Evolutionary conservation across 1,140 invertebrate genomes (phyloP).

Genomic region (Mizuhopecten yessoensis): DNA sequence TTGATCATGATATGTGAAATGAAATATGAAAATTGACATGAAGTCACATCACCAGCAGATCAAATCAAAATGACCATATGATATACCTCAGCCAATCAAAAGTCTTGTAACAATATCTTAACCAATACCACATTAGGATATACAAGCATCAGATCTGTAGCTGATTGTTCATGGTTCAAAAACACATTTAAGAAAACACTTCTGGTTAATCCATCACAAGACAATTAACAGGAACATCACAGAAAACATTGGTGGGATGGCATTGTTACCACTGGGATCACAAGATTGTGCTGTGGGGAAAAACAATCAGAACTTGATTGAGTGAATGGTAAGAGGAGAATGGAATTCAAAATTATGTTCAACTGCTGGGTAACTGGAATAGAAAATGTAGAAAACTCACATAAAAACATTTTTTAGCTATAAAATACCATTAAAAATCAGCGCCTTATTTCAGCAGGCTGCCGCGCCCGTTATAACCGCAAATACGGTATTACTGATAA

Average conservation of each 20-base stretch:
- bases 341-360: too few species aligned
- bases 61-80: too few species aligned
- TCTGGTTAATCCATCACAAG: not conserved
- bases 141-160: not conserved
- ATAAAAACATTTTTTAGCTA: too few species aligned
- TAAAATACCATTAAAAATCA: too few species aligned
- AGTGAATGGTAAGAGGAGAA: conserved; percentile 45
- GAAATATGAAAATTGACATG: not conserved
- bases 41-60: not conserved
- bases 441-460: too few species aligned
- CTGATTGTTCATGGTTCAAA: not conserved
- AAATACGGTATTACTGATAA: too few species aligned
- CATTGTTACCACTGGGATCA: conserved; percentile 16
- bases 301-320: not conserved
- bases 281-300: not conserved
- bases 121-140: conserved; percentile 6
- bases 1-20: not conserved
- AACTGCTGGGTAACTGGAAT: too few species aligned
- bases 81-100: conserved; percentile 37
- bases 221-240: not conserved
- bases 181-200: not conserved
- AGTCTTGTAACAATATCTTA: not conserved
- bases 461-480: too few species aligned
- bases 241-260: conserved; percentile 31
- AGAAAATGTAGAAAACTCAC: too few species aligned